Conservation (phyloP, 1,140 invertebrate species). For the Atopsyche davidsoni region DNA sequence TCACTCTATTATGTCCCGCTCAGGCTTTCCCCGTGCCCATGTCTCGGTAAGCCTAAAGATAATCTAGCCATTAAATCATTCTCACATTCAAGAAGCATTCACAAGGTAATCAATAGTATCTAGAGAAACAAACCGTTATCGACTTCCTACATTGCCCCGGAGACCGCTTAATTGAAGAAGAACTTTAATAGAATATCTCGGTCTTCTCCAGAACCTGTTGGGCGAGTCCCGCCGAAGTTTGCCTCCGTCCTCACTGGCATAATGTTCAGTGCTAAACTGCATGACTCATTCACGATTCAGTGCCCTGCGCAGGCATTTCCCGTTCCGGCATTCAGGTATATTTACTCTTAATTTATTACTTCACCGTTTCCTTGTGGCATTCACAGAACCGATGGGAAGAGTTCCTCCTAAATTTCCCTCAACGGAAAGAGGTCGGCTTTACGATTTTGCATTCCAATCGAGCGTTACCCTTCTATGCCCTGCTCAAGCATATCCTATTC, state of each 20-base stretch:
- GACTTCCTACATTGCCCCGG: no score
- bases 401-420: conserved; percentile 60
- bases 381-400: conserved; percentile 33
- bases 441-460: conserved; percentile 41
- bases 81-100: no score
- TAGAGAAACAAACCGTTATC: no score
- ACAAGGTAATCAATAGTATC: no score
- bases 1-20: conserved; percentile 61
- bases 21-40: conserved; percentile 56
- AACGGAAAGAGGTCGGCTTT: conserved; percentile 57
- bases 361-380: neutral
- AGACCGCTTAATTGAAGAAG: no score
- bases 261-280: conserved; percentile 40
- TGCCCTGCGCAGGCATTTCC: conserved; percentile 65
- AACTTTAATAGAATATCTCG: no score
- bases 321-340: conserved; percentile 52
- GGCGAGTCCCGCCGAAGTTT: conserved; percentile 44
- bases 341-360: neutral
- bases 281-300: conserved; percentile 39
- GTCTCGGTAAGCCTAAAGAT: conserved; percentile 51
- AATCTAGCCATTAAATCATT: no score
- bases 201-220: conserved; percentile 51
- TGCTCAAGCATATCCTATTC: conserved; percentile 61
- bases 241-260: conserved; percentile 46
- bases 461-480: conserved; percentile 55